Base-by-base conservation (phyloP, 2,888 invertebrate species). In the Melinaea marsaeus region DNA sequence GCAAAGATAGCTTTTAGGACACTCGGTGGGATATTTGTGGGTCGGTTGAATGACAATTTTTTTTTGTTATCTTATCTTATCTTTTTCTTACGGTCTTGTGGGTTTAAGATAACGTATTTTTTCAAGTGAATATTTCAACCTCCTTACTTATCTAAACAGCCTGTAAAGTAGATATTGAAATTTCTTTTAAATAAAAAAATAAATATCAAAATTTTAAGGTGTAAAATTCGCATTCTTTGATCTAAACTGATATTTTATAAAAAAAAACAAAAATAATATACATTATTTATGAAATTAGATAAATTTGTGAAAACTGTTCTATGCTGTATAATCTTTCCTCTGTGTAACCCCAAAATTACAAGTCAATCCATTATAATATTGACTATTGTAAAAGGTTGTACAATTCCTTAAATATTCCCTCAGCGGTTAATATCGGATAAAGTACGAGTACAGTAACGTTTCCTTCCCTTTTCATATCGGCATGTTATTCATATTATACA, bases 401-500 rank as follows among this genome's bases (percentile, higher is more conserved):
- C 85, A 85, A 86, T 87, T 86, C 85, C 81, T 85, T 85, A 86
- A 87, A 87, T 88, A 86, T 87, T 88, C 85, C 84, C 83, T 78
- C 81, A 88, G 83, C 88, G 89, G 88, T 90, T 90, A 90, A 90
- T 90, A 90, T 90, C 83, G 88, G 86, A 88, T 90, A 89, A 87
- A 89, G 86, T 88, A 89, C 84, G 22, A 22, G 22, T 22, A 83
- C 88, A 85, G 84, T 81, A 79, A 79, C 84, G 88, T 84, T 81
- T 77, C 79, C 72, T 85, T 88, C 89, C 89, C 88, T 88, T 89
- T 88, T 90, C 90, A 90, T 90, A 90, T 90, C 84, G 88, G 86
- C 89, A 90, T 90, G 90, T 90, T 90, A 90, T 90, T 89, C 87
- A 88, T 88, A 90, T 89, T 90, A 90, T 86, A 90, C 90, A 90